Base-by-base conservation (phyloP, 2,113 vertebrate genomes). In the Spea bombifrons region DNA sequence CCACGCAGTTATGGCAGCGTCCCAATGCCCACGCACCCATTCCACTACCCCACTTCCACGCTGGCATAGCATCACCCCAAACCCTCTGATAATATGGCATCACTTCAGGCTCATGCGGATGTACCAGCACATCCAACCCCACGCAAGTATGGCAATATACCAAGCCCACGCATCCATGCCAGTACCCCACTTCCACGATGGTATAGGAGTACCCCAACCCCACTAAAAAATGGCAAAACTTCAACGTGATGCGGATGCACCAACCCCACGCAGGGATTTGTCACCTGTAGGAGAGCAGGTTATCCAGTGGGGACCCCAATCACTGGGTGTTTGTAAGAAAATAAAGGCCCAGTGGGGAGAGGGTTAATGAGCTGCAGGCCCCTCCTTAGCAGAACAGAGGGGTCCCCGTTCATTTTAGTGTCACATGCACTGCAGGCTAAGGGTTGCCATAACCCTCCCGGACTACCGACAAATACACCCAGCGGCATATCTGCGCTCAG, bases 341-440 rank as follows among this genome's bases (percentile, higher is more conserved):
- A 59, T 3, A 4, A 59, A 59, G 12, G 15, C 30, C 30, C 4
- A 3, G 12, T 5, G 9, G 15, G 55, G 12, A 12, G 2, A 4
- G 8, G 9, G 55, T 8, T 59, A 59, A 59, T 59, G 55, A 59
- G 50, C 65, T 43, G 67, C 44, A 53, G 76, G 69, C 53, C 59
- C 57, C 47, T 65, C 68, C 30, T 72, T 63, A 3, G 45, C 44
- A 43, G 7, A 80, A 75, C 75, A 80, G 80, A 74, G 8, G 61
- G 66, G 3, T 59, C 69, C 43, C 63, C 0, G 64, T 81, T 53
- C 84, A 76, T 61, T 47, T n/a, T 47, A 74, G 50, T 46, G 61
- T 73, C 1, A 77, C 64, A 46, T 71, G 75, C 85, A 16, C 76
- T n/a, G 84, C 82, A 68, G 77, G 82, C 15, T 72, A 44, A 57